Base-by-base conservation (phyloP, 2,113 vertebrate species). In the Blennius ocellaris region DNA sequence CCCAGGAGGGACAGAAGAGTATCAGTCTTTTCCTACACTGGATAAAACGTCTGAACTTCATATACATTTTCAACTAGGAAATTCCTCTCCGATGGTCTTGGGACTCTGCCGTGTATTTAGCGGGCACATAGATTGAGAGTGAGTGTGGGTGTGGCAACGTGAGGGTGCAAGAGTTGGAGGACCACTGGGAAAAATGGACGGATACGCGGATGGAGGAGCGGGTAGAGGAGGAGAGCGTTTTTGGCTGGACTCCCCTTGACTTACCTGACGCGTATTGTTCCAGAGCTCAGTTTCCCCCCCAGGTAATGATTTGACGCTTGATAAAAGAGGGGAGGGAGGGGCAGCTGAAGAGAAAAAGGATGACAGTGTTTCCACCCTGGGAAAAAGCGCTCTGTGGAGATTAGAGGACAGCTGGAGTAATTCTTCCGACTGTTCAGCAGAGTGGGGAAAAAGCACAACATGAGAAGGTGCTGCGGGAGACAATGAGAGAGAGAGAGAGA, bases 231-330 rank as follows among this genome's bases (percentile, higher is more conserved):
- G 48, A 64, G 49, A 78, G 21, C 40, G 43, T 70, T 69, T 82
- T 72, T 83, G 73, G 79, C 73, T 2, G 8, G 72, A 58, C 11
- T 78, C 40, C 56, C 37, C 53, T 72, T 78, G 77, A 73, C 76
- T 78, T 69, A 78, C 66, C 77, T 85, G 77, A 84, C 3, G 37
- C 57, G 81, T 68, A 85, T 72, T 87, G 81, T 76, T 76, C 58
- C 54, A 2, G 67, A 65, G 63, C 54, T 81, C 73, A 59, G 80
- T 84, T 83, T 84, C 70, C 82, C 75, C 76, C 51, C 5, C 55
- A 86, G 87, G 84, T 80, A 85, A 90, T 92, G 87, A 86, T 90
- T 89, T 87, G 84, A 84, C 83, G 85, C 77, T 30, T 87, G 87
- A 91, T 87, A 88, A 91, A 86, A 83, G 55, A 69, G 69, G 49